Evolutionary conservation across 2,113 vertebrate species (phyloP).

Genomic region (Leuciscus idus): DNA sequence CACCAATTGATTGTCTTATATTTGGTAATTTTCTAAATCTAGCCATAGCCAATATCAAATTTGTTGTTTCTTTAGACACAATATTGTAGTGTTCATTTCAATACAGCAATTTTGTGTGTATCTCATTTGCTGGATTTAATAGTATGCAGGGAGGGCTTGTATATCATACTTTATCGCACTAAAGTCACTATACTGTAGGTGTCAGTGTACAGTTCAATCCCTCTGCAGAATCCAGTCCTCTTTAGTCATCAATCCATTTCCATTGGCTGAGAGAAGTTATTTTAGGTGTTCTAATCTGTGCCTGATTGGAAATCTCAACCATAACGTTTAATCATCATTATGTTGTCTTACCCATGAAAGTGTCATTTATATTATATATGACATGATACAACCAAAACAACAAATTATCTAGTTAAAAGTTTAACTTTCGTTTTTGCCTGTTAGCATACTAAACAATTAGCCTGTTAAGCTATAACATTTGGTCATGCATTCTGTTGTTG

Average conservation of each 20-base stretch:
- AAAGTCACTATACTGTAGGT: too few species aligned
- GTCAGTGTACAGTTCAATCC: too few species aligned
- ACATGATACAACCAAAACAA: background rate
- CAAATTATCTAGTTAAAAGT: background rate
- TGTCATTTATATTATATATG: background rate
- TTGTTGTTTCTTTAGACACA: background rate
- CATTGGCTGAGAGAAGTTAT: background rate
- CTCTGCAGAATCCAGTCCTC: too few species aligned
- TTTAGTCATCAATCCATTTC: background rate
- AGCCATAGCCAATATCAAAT: background rate
- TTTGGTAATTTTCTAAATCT: background rate
- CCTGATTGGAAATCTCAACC: background rate
- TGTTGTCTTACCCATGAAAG: background rate
- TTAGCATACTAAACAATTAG: too few species aligned
- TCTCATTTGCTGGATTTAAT: too few species aligned
- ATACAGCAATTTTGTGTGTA: too few species aligned
- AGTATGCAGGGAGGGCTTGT: too few species aligned
- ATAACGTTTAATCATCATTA: too few species aligned
- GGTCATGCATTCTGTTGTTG: background rate
- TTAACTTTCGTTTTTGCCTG: too few species aligned
- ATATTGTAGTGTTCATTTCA: background rate
- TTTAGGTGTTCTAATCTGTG: background rate
- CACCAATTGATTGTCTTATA: background rate
- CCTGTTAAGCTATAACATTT: background rate
- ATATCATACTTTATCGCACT: too few species aligned